A percentile compares a stretch with the other conserved stretches of the same genome.
Conservation (phyloP, 2,113 vertebrate genomes). For the Entelurus aequoreus region DNA sequence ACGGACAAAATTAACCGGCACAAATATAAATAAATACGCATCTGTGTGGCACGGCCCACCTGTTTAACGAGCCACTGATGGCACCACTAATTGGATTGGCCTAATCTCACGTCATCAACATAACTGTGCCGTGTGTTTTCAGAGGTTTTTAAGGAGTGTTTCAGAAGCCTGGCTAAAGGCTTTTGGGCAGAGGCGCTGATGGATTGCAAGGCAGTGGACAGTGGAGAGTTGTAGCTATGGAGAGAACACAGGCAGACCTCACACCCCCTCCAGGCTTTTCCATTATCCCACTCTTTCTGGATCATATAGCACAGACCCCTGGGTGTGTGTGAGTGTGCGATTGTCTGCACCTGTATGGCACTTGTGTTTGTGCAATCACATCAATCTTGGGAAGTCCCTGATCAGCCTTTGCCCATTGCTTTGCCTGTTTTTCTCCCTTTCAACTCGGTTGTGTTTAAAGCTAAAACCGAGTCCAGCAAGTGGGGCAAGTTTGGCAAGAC, state of each 20-base stretch:
- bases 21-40: neutral
- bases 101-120: conserved; percentile 45
- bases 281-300: conserved; percentile 64
- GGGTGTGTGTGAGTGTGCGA: conserved; percentile 25
- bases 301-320: conserved; percentile 58
- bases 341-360: conserved; percentile 14
- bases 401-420: conserved; percentile 2
- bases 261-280: conserved; percentile 55
- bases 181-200: conserved; percentile 39
- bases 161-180: conserved; percentile 39
- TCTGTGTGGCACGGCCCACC: conserved; percentile 40
- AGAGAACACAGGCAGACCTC: conserved; percentile 59
- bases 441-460: conserved; percentile 19
- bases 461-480: conserved; percentile 39
- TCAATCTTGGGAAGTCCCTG: conserved; percentile 21
- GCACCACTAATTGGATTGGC: conserved; percentile 48
- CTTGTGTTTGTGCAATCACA: conserved; percentile 21
- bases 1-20: too few relatives aligned
- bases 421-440: neutral
- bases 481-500: conserved; percentile 34
- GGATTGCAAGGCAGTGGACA: conserved; percentile 53
- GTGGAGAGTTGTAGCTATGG: conserved; percentile 59
- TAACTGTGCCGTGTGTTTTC: neutral
- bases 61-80: conserved; percentile 64
- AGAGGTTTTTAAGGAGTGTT: conserved; percentile 29